phyloP scores from a whole-genome alignment of 92 coral and sea anemone species.

The Heteractis magnifica region DNA sequence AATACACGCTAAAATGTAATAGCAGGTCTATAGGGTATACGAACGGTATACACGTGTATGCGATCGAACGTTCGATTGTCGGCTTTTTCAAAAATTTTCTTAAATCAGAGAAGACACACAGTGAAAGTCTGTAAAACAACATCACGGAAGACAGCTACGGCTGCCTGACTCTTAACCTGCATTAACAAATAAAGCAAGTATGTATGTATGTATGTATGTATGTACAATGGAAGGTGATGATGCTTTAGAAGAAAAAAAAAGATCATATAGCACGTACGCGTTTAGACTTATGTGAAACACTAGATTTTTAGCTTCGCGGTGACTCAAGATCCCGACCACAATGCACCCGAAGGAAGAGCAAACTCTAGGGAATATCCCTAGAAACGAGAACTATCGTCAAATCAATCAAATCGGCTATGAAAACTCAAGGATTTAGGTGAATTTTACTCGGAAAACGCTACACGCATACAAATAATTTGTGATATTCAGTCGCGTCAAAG shows the following conservation, averaged over 20 bases:
- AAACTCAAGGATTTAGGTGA: background rate
- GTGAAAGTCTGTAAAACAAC: background rate
- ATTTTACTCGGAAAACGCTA: background rate
- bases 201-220: too few relatives aligned
- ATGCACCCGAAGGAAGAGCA: background rate
- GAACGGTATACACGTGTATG: constrained; percentile 1
- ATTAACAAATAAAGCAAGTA: too few relatives aligned
- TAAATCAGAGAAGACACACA: background rate
- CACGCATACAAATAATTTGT: background rate
- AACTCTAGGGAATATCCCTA: background rate
- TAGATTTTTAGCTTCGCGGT: background rate
- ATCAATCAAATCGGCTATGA: background rate
- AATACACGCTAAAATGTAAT: background rate
- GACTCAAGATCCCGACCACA: background rate
- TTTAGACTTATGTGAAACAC: background rate
- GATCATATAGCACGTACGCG: background rate
- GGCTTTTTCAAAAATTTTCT: background rate
- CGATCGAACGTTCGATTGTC: background rate
- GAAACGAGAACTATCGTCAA: background rate
- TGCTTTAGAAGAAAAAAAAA: background rate
- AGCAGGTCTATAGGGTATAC: background rate
- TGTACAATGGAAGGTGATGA: too few relatives aligned
- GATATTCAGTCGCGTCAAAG: background rate
- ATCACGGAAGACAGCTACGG: background rate
- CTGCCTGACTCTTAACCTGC: too few relatives aligned